Percentiles rank a stretch among this genome's conserved stretches.
phyloP scores from a whole-genome alignment of 2,113 vertebrate species.

The Syngnathus scovelli region DNA sequence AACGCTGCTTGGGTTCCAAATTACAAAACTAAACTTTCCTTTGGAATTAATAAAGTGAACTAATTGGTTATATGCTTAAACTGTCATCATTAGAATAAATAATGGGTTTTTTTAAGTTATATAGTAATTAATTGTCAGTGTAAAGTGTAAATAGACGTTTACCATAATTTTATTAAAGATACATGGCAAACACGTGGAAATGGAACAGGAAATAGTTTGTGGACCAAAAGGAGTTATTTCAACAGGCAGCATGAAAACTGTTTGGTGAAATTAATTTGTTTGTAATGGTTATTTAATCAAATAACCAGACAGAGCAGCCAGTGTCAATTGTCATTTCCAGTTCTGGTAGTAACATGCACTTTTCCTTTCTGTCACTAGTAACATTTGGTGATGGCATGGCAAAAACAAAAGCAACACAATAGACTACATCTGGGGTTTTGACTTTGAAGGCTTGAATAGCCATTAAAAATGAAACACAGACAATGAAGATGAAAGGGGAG shows the following conservation, averaged over 20 bases:
- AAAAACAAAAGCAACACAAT: not conserved
- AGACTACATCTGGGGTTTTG: not conserved
- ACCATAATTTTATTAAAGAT: no score
- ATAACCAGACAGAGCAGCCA: not conserved
- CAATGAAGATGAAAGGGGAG: not conserved
- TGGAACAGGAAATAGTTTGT: no score
- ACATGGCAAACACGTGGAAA: no score
- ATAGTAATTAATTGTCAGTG: no score
- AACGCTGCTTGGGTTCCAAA: not conserved
- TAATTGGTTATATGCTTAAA: not conserved
- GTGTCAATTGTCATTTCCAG: not conserved
- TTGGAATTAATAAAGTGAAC: not conserved
- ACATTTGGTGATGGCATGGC: not conserved
- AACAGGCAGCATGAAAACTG: no score
- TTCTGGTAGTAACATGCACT: not conserved
- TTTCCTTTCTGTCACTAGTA: not conserved
- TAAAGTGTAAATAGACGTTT: no score
- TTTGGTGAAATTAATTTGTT: no score
- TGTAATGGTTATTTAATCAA: not conserved
- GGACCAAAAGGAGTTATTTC: no score
- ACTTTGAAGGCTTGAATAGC: not conserved
- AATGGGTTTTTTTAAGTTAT: no score
- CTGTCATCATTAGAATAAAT: not conserved
- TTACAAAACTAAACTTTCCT: not conserved
- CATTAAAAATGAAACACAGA: not conserved